Evolutionary conservation across 2,888 invertebrate species (phyloP).

Genomic region (Zygothrica quintamaculata): DNA sequence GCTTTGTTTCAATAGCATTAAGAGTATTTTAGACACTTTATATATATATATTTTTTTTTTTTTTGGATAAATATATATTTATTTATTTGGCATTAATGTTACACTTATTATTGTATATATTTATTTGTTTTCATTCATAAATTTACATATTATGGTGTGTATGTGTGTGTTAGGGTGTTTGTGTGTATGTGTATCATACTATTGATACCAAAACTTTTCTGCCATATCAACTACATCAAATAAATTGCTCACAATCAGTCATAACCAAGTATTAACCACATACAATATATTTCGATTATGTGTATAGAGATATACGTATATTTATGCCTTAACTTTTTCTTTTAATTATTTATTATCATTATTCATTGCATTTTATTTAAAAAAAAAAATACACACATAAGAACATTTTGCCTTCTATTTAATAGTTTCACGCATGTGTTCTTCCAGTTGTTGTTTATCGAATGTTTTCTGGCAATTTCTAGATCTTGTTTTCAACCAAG

Average conservation of each 20-base stretch:
- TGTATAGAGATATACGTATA: constrained; percentile 39
- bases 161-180: constrained; percentile 16
- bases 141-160: constrained; percentile 36
- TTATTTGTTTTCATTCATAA: constrained; percentile 33
- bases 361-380: constrained; percentile 21
- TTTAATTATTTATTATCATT: constrained; percentile 42
- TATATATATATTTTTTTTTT: not conserved
- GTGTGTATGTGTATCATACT: constrained; percentile 27
- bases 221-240: constrained; percentile 24
- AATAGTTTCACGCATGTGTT: constrained; percentile 29
- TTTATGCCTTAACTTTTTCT: constrained; percentile 17
- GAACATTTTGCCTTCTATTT: constrained; percentile 38
- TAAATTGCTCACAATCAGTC: constrained; percentile 66
- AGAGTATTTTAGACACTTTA: not conserved
- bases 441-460: constrained; percentile 3
- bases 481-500: constrained; percentile 2
- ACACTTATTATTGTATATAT: constrained; percentile 44
- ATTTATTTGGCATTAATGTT: constrained; percentile 70
- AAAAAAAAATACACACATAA: constrained; percentile 23
- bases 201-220: constrained; percentile 38
- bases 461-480: constrained; percentile 17
- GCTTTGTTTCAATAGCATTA: not conserved
- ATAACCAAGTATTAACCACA: constrained; percentile 47
- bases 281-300: constrained; percentile 33
- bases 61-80: constrained; percentile 56